These are phyloP conservation scores for Nephrotoma guestfalica DNA, from an alignment of 2,888 invertebrate species.

Conservation along the genomic window DNA sequence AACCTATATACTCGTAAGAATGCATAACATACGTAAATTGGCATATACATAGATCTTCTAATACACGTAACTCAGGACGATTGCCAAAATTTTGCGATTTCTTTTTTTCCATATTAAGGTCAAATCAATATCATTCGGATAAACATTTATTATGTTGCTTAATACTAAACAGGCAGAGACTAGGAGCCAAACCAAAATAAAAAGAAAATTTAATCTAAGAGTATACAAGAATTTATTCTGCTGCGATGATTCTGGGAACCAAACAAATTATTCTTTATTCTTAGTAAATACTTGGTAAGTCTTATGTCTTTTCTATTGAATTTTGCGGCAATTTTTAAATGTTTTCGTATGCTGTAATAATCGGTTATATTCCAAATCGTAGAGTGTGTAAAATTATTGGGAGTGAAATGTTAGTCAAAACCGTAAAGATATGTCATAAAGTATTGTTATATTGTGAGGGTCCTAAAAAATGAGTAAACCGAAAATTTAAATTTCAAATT, in stretches of 20 bases:
- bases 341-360: too few species aligned
- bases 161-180: neutral
- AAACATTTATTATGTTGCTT: neutral
- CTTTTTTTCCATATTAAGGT: neutral
- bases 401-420: too few species aligned
- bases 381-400: too few species aligned
- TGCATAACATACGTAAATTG: too few species aligned
- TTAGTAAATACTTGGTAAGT: neutral
- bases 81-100: neutral
- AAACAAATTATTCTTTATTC: neutral
- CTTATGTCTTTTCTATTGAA: neutral
- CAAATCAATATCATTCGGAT: neutral
- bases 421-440: too few species aligned
- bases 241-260: neutral
- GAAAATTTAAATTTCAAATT: too few species aligned
- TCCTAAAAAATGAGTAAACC: too few species aligned
- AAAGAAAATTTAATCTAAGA: neutral
- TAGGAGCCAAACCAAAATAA: neutral
- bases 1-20: neutral
- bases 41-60: neutral
- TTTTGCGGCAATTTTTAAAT: neutral
- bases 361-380: too few species aligned
- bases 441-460: too few species aligned
- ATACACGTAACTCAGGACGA: neutral
- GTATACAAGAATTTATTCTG: neutral